phyloP scores from a whole-genome alignment of 2,888 invertebrate genomes.

The Cordilura impudica region DNA sequence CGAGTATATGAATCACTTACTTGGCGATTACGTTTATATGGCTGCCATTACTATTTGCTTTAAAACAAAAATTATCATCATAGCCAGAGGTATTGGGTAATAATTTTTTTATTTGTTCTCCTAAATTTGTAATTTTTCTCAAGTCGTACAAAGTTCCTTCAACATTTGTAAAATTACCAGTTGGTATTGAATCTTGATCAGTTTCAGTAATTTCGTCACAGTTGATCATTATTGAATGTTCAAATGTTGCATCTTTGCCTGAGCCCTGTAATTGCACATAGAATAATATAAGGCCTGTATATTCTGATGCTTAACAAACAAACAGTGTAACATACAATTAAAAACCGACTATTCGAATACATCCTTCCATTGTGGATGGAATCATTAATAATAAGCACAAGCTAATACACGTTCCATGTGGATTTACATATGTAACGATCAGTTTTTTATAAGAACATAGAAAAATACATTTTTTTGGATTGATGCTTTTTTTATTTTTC shows the following conservation, averaged over 20 bases:
- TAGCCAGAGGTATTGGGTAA: constrained; percentile 86
- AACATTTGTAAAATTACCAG: constrained; percentile 85
- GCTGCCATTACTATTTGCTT: constrained; percentile 84
- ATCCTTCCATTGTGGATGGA: too few relatives aligned
- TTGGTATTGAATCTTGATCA: constrained; percentile 85
- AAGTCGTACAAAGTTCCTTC: constrained; percentile 87
- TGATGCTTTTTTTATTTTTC: too few relatives aligned
- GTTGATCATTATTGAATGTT: constrained; percentile 85
- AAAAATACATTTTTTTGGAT: too few relatives aligned
- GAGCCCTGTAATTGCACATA: constrained; percentile 78
- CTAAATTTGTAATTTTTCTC: constrained; percentile 82
- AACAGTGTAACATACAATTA: too few relatives aligned
- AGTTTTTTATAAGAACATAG: too few relatives aligned
- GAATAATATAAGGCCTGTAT: constrained; percentile 41
- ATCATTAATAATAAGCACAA: too few relatives aligned
- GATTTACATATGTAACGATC: too few relatives aligned
- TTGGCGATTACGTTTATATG: constrained; percentile 81
- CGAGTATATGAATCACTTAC: constrained; percentile 72
- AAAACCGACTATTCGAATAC: too few relatives aligned
- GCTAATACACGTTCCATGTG: too few relatives aligned
- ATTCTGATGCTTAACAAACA: not conserved
- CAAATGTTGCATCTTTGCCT: constrained; percentile 82
- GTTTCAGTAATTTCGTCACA: constrained; percentile 87
- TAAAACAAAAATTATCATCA: constrained; percentile 88
- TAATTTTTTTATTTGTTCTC: constrained; percentile 82